Conservation (phyloP, 1,140 invertebrate genomes). For the Dreissena rostriformis region DNA sequence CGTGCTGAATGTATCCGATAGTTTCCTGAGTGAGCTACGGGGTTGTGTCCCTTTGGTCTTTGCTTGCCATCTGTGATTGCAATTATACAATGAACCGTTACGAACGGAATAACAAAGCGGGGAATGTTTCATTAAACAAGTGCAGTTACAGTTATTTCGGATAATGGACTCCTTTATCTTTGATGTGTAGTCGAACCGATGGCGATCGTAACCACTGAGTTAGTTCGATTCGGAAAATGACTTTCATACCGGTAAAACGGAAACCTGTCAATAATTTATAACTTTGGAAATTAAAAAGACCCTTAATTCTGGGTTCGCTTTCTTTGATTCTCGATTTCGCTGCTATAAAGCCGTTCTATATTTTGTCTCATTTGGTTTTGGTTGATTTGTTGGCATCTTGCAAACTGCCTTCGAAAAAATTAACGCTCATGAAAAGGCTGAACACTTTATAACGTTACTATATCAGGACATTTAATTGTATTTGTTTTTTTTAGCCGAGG, state of each 20-base stretch:
- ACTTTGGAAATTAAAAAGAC: background rate
- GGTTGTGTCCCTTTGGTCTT: conserved; percentile 51
- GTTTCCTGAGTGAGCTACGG: background rate
- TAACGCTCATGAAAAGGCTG: no score
- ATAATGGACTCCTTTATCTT: conserved; percentile 43
- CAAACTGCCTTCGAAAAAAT: no score
- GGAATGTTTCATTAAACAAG: conserved; percentile 44
- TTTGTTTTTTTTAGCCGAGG: no score
- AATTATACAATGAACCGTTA: conserved; percentile 55
- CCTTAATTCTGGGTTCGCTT: background rate
- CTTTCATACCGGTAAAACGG: no score
- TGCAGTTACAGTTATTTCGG: conserved; percentile 53
- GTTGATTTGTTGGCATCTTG: no score
- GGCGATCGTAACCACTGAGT: no score
- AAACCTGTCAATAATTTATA: conserved; percentile 38
- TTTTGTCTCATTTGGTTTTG: no score
- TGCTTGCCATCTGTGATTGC: conserved; percentile 50
- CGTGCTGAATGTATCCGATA: background rate
- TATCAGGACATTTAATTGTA: no score
- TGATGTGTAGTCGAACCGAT: conserved; percentile 16
- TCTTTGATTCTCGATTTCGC: conserved; percentile 5
- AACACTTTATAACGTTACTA: no score
- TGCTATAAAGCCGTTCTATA: no score
- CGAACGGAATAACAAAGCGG: conserved; percentile 46
- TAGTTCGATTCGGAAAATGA: no score